Evolutionary conservation across 2,113 vertebrate species (phyloP).

Genomic region (Megatriorchis doriae): DNA sequence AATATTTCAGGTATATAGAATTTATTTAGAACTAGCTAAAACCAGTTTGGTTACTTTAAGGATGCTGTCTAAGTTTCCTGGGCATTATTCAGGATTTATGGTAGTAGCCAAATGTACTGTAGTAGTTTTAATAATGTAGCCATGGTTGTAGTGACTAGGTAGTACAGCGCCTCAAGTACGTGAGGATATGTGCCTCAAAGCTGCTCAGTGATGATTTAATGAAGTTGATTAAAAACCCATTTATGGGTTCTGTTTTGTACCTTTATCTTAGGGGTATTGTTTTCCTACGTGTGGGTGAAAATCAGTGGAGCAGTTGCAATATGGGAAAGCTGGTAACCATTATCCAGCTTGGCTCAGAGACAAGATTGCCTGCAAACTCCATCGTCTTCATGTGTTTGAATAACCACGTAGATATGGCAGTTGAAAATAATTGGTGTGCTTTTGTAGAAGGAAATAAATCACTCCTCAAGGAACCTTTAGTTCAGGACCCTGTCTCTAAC

Average conservation of each 20-base stretch:
- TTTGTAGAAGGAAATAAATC: background rate
- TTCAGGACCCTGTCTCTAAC: background rate
- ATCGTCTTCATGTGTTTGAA: background rate
- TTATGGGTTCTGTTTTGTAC: background rate
- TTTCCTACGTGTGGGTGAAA: background rate
- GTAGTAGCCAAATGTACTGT: background rate
- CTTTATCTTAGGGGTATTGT: background rate
- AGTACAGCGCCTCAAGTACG: background rate
- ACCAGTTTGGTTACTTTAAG: background rate
- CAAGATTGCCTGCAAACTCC: background rate
- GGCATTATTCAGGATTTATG: background rate
- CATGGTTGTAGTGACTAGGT: background rate
- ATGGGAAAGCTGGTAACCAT: background rate
- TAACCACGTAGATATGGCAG: background rate
- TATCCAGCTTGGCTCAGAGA: background rate
- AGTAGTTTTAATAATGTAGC: background rate
- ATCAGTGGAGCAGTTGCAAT: background rate
- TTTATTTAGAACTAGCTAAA: background rate
- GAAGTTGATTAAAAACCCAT: background rate
- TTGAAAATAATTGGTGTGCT: background rate
- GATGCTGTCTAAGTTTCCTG: background rate
- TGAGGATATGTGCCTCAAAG: background rate
- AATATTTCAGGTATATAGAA: background rate
- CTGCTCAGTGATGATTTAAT: background rate
- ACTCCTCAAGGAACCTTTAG: background rate